These are phyloP conservation scores for Phataginus tetradactyla DNA, from an alignment of 2,797 vertebrate genomes.

Conservation along the genomic window DNA sequence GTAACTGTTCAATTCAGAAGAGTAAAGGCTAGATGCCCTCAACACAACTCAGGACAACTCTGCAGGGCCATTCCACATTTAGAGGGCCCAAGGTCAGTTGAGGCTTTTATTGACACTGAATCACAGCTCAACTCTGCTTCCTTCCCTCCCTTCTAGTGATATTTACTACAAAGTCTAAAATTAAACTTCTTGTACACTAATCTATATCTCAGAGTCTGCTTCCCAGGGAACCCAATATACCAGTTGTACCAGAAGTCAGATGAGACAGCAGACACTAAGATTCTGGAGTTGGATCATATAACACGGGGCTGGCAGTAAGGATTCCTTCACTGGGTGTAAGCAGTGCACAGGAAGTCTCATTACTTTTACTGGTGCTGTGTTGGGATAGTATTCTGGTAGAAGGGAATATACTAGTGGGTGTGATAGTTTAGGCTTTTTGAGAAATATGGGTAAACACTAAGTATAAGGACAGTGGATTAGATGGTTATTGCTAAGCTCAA, in stretches of 20 bases:
- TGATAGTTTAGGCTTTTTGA: neutral
- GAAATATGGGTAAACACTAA: neutral
- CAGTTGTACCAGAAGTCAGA: neutral
- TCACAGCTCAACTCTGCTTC: neutral
- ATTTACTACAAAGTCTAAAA: neutral
- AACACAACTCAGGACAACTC: neutral
- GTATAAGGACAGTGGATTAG: neutral
- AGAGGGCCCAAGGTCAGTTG: neutral
- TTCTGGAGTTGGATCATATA: neutral
- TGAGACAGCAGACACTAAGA: neutral
- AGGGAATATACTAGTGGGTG: neutral
- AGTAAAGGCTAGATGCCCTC: neutral
- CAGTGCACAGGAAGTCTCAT: neutral
- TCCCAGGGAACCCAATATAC: neutral
- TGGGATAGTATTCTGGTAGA: neutral
- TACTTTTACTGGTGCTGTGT: neutral
- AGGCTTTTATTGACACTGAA: neutral
- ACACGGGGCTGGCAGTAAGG: neutral
- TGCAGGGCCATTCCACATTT: neutral
- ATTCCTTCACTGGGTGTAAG: neutral
- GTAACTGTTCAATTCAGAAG: neutral
- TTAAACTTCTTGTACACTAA: neutral
- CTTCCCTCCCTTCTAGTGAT: neutral
- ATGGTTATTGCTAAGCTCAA: neutral
- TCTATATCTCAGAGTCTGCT: neutral